A percentile compares a stretch with the other conserved stretches of the same genome.
These are phyloP conservation scores for Drosophila kurseongensis DNA, from an alignment of 1,140 invertebrate genomes.

Conservation along the genomic window DNA sequence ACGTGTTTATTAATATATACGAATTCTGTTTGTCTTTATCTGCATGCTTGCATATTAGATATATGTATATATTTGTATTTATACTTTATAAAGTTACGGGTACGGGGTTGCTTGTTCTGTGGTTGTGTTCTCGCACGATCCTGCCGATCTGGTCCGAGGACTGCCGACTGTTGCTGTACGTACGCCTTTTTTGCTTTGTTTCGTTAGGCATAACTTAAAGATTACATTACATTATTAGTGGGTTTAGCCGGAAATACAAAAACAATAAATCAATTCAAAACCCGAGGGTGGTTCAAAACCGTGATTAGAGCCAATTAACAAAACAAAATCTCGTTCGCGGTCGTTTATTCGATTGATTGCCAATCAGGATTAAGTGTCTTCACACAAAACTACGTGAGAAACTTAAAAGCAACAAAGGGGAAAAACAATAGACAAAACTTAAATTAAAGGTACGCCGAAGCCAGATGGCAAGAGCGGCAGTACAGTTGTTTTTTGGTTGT, in stretches of 20 bases:
- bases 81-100: constrained; percentile 46
- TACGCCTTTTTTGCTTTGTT: constrained; percentile 23
- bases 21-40: constrained; percentile 54
- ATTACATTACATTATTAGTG: constrained; percentile 43
- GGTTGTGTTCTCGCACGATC: constrained; percentile 3
- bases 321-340: constrained; percentile 18
- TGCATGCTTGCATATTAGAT: constrained; percentile 62
- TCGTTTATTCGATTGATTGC: constrained; percentile 36
- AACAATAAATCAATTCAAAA: constrained; percentile 20
- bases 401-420: constrained; percentile 3
- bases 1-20: constrained; percentile 64
- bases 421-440: constrained; percentile 29
- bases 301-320: constrained; percentile 17
- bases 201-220: constrained; percentile 47
- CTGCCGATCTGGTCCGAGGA: constrained; percentile 24
- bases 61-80: constrained; percentile 56
- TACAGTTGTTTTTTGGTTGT: constrained; percentile 40
- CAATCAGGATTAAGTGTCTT: constrained; percentile 27
- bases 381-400: constrained; percentile 8
- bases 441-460: constrained; percentile 8
- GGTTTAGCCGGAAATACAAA: constrained; percentile 18
- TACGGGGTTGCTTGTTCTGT: constrained; percentile 22
- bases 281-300: background rate
- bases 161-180: constrained; percentile 29
- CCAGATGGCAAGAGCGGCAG: constrained; percentile 5